Evolutionary conservation across 2,113 vertebrate species (phyloP).

Genomic region (Xiphorhynchus elegans): DNA sequence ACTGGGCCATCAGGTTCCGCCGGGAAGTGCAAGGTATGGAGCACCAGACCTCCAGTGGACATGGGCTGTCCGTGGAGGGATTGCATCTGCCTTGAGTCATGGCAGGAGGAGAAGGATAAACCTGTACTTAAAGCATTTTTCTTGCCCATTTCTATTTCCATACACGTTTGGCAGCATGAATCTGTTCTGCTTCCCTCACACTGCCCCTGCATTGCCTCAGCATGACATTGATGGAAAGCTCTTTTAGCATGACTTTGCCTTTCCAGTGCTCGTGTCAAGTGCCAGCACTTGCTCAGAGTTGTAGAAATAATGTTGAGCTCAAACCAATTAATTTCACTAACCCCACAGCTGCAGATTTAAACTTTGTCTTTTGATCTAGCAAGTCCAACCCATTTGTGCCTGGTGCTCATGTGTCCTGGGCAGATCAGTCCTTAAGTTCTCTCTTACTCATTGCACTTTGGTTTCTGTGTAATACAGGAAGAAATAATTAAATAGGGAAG

Average conservation of each 20-base stretch:
- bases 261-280: neutral
- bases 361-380: neutral
- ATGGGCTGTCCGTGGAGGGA: rapidly evolving
- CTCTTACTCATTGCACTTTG: neutral
- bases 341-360: neutral
- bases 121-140: neutral
- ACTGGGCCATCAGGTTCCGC: rapidly evolving
- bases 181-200: neutral
- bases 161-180: neutral
- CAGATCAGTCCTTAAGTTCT: neutral
- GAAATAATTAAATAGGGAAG: neutral
- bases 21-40: neutral
- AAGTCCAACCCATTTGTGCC: neutral
- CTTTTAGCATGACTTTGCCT: neutral
- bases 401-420: neutral
- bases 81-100: neutral
- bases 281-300: neutral
- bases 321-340: neutral
- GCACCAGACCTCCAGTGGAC: neutral
- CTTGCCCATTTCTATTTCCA: neutral
- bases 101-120: neutral
- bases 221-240: neutral
- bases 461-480: neutral
- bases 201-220: rapidly evolving
- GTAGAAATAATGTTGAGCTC: rapidly evolving